Conservation (phyloP, 2,113 vertebrate genomes). For the Mystacornis crossleyi region DNA sequence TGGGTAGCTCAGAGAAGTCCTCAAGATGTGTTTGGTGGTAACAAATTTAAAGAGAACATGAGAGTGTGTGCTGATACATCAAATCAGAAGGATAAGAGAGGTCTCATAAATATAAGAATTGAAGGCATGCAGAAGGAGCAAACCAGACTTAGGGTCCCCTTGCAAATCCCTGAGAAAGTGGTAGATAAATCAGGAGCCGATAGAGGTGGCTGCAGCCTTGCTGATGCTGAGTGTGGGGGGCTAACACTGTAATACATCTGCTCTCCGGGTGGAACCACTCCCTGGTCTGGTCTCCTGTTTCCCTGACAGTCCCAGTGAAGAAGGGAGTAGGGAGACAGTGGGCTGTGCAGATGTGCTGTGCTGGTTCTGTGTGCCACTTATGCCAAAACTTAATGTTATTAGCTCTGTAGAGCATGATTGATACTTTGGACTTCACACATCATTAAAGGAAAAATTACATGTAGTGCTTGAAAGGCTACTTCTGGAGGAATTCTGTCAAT, state of each 20-base stretch:
- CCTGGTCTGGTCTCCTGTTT: not conserved
- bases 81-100: not conserved
- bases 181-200: not conserved
- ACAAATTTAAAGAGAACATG: not conserved
- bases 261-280: not conserved
- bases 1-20: not conserved
- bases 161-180: not conserved
- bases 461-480: not conserved
- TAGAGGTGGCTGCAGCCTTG: not conserved
- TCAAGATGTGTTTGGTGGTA: not conserved
- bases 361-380: not conserved
- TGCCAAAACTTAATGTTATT: not conserved
- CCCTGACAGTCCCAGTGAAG: not conserved
- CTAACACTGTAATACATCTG: not conserved
- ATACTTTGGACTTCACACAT: not conserved
- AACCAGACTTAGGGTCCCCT: not conserved
- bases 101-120: not conserved
- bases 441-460: not conserved
- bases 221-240: not conserved
- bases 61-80: not conserved
- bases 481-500: not conserved
- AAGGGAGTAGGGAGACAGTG: not conserved
- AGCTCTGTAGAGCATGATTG: not conserved
- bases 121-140: not conserved
- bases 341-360: rapidly evolving